Base-by-base conservation (phyloP, 2,113 vertebrate species). In the Mustela nigripes region DNA sequence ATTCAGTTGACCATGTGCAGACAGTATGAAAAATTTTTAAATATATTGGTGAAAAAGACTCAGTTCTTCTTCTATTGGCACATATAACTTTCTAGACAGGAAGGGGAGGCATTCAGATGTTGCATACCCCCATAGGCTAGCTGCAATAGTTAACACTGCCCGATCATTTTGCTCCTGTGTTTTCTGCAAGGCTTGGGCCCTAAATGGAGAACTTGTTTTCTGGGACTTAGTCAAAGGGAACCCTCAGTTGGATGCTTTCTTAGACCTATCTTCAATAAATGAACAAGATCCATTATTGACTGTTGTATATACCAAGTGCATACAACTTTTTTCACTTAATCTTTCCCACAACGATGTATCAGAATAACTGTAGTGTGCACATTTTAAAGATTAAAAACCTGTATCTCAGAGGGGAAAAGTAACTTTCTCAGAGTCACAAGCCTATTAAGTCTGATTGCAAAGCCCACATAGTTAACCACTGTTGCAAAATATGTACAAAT, bases 251-350 rank as follows among this genome's bases (percentile, higher is more conserved):
- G 15, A 15, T 88, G 2, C 28, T 67, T 83, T 67, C 36, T 58
- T n/a, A 56, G 56, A 89, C 18, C 11, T 31, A 58, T 33, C 26
- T 28, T 14, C 28, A 45, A 36, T n/a, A 53, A 69, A 12, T 56
- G 2, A 95, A 86, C 8, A 67, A 67, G 18, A 36, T 91, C 28
- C 84, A 53, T 4, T 24, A 69, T 39, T 36, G 4, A 71, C 69
- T 48, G n/a, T 53, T 69, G 4, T 76, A 45, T 31, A 45, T 58
- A 24, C 19, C 42, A 33, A 89, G 28, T 60, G 28, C 12, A 83
- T n/a, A 22, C 36, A 79, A 39, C 18, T 42, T 45, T 96, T 94
- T 94, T 83, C 76, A 48, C 67, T 85, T 92, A 79, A 31, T 80
- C 26, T 87, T 63, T 65, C 26, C 31, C 3, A 5, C 2, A 73